These are phyloP conservation scores for Caenorhabditis sp. DNA, from an alignment of 2,888 invertebrate genomes.

Conservation along the genomic window DNA sequence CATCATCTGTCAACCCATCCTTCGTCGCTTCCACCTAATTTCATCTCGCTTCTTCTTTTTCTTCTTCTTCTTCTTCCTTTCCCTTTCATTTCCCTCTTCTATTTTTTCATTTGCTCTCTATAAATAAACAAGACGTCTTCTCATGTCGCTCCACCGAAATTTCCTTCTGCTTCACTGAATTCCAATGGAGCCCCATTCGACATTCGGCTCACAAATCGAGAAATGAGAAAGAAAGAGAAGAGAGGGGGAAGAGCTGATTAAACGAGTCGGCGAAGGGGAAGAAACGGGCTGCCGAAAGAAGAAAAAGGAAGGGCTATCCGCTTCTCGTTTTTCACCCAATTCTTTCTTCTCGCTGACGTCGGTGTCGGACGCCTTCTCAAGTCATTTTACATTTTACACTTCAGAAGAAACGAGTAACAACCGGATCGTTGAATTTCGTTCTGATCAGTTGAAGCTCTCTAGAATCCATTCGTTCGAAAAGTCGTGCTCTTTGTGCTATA, in stretches of 20 bases:
- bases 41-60: background rate
- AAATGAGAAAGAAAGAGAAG: conserved; percentile 14
- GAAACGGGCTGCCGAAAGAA: background rate
- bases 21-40: background rate
- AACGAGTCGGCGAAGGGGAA: conserved; percentile 1
- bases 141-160: background rate
- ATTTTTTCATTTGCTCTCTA: background rate
- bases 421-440: no score
- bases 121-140: conserved; percentile 30
- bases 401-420: no score
- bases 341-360: background rate
- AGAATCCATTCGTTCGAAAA: background rate
- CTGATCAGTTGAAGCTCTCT: background rate
- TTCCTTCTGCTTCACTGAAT: conserved; percentile 36
- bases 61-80: background rate
- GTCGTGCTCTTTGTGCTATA: no score
- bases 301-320: background rate
- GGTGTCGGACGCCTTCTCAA: background rate
- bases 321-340: conserved; percentile 30
- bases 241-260: conserved; percentile 33
- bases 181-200: conserved; percentile 6
- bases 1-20: conserved; percentile 38
- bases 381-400: no score
- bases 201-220: background rate
- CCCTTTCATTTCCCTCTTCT: background rate